Evolutionary conservation across 2,888 invertebrate genomes (phyloP).

Genomic region (Rhopalosiphum nymphaeae): DNA sequence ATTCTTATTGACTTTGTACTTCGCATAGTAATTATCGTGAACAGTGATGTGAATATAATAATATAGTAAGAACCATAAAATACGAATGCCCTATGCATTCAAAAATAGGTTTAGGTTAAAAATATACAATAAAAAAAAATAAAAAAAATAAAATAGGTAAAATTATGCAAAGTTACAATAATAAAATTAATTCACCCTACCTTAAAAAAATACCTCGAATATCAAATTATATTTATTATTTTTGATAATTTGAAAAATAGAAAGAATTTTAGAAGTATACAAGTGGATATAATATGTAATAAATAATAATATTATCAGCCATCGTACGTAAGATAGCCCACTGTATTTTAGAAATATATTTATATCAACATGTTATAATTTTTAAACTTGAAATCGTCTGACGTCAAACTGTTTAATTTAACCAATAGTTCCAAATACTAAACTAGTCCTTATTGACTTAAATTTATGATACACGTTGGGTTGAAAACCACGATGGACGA

Average conservation of each 20-base stretch:
- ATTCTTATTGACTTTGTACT: background rate
- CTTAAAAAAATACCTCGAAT: background rate
- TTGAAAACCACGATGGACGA: background rate
- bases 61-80: background rate
- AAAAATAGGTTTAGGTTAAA: background rate
- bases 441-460: background rate
- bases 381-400: background rate
- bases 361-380: background rate
- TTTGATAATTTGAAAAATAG: background rate
- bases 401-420: background rate
- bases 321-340: background rate
- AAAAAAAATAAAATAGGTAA: background rate
- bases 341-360: background rate
- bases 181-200: background rate
- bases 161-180: background rate
- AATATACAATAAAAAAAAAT: background rate
- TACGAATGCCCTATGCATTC: background rate
- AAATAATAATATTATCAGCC: background rate
- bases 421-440: background rate
- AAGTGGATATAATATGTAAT: too few relatives aligned
- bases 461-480: background rate
- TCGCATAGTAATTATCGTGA: background rate
- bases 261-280: background rate
- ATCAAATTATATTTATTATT: background rate
- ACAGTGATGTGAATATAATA: background rate